phyloP scores from a whole-genome alignment of 2,797 vertebrate species.

The Hoplostethus atlanticus region DNA sequence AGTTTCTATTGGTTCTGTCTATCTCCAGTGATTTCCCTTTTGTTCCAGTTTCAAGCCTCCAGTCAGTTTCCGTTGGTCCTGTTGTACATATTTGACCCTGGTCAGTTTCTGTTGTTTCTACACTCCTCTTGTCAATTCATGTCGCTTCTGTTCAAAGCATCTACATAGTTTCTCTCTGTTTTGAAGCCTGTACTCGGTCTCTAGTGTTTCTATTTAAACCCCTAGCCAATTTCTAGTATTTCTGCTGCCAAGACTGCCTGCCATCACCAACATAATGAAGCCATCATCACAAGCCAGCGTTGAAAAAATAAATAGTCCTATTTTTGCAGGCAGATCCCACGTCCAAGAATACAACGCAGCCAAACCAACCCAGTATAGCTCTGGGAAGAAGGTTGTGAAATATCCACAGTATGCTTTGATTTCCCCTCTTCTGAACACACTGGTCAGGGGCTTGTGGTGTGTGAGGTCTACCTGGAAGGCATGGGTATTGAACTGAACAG shows the following conservation, averaged over 20 bases:
- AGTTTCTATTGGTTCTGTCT: background rate
- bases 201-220: conserved; percentile 35
- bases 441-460: conserved; percentile 32
- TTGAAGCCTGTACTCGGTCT: conserved; percentile 26
- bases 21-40: too few species aligned
- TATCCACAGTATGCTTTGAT: conserved; percentile 64
- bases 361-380: conserved; percentile 68
- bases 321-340: conserved; percentile 63
- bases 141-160: background rate
- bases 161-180: conserved; percentile 16
- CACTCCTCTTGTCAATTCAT: background rate
- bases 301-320: conserved; percentile 54
- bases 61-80: too few species aligned
- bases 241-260: conserved; percentile 54
- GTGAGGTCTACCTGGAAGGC: conserved; percentile 20
- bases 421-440: conserved; percentile 45
- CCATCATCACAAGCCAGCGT: conserved; percentile 52
- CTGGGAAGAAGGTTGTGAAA: conserved; percentile 64
- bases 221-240: conserved; percentile 40
- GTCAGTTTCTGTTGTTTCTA: background rate
- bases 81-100: too few species aligned
- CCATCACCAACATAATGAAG: conserved; percentile 57
- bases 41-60: too few species aligned
- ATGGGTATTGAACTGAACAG: conserved; percentile 6
- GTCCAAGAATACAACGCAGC: conserved; percentile 70